Percentiles rank a stretch among this genome's conserved stretches.
Conservation (phyloP, 2,888 invertebrate species). For the Archips xylosteana region DNA sequence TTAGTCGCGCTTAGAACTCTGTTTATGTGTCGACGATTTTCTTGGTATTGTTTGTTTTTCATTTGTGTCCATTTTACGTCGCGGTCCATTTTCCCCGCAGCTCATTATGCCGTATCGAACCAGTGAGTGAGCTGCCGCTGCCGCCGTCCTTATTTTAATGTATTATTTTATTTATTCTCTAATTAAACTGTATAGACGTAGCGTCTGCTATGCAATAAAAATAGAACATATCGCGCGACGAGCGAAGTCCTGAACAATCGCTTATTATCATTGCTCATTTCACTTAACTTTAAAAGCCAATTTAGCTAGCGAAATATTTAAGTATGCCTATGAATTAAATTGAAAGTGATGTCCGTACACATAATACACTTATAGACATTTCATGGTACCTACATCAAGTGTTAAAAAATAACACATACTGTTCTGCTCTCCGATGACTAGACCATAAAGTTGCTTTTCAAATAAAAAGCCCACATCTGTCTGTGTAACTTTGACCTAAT, state of each 20-base stretch:
- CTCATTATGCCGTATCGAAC: constrained; percentile 69
- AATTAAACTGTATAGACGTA: neutral
- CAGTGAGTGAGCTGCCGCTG: constrained; percentile 61
- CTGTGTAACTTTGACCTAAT: constrained; percentile 35
- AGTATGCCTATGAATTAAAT: no score
- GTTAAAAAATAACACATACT: no score
- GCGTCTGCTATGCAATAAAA: neutral
- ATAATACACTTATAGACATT: no score
- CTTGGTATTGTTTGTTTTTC: constrained; percentile 70
- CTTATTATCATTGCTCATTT: neutral
- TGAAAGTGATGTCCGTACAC: no score
- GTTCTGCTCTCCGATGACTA: no score
- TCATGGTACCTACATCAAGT: no score
- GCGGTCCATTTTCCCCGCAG: constrained; percentile 64
- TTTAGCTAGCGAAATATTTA: no score
- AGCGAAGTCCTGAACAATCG: neutral
- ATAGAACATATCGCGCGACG: neutral
- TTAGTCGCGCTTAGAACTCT: constrained; percentile 71
- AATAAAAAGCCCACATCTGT: constrained; percentile 61
- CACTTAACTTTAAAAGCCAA: no score
- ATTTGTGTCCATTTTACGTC: constrained; percentile 57
- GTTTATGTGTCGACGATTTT: constrained; percentile 70
- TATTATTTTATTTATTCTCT: constrained; percentile 56
- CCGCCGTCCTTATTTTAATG: constrained; percentile 59
- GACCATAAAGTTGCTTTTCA: constrained; percentile 43